These are phyloP conservation scores for Drosophila saltans DNA, from an alignment of 1,140 invertebrate species.

Conservation along the genomic window DNA sequence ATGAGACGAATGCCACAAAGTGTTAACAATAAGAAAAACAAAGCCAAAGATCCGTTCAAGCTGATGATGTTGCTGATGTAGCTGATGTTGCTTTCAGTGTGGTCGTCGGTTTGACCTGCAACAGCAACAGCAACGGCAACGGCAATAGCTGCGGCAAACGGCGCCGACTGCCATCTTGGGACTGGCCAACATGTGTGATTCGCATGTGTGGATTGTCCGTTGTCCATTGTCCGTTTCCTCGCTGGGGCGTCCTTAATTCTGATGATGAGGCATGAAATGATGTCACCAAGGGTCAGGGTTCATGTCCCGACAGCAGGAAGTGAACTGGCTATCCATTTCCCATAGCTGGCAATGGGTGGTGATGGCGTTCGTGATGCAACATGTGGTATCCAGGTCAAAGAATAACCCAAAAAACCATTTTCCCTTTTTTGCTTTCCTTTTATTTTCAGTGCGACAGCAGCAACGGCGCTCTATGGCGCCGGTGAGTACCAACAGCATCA, in stretches of 20 bases:
- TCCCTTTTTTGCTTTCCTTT: slow-evolving; percentile 5
- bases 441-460: slow-evolving; percentile 49
- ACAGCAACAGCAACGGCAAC: slow-evolving; percentile 1
- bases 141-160: slow-evolving; percentile 4
- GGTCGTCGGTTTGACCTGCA: slow-evolving; percentile 17
- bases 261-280: slow-evolving; percentile 83
- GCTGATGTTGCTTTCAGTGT: slow-evolving; percentile 22
- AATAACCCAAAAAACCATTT: slow-evolving; percentile 23
- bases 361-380: slow-evolving; percentile 60
- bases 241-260: slow-evolving; percentile 68
- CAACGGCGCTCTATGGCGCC: slow-evolving; percentile 68
- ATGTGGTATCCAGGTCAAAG: slow-evolving; percentile 58
- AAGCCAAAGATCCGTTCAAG: slow-evolving; percentile 24
- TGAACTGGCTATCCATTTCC: slow-evolving; percentile 26
- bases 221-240: slow-evolving; percentile 31
- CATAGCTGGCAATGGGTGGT: neutral
- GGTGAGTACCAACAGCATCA: slow-evolving; percentile 61
- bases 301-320: slow-evolving; percentile 69
- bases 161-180: slow-evolving; percentile 29
- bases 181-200: slow-evolving; percentile 76
- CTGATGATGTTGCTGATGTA: slow-evolving; percentile 13
- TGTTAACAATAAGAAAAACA: slow-evolving; percentile 81
- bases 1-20: slow-evolving; percentile 44
- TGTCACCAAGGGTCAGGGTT: slow-evolving; percentile 64
- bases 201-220: slow-evolving; percentile 62